phyloP scores from a whole-genome alignment of 2,888 invertebrate species.

The Acrobasis suavella region DNA sequence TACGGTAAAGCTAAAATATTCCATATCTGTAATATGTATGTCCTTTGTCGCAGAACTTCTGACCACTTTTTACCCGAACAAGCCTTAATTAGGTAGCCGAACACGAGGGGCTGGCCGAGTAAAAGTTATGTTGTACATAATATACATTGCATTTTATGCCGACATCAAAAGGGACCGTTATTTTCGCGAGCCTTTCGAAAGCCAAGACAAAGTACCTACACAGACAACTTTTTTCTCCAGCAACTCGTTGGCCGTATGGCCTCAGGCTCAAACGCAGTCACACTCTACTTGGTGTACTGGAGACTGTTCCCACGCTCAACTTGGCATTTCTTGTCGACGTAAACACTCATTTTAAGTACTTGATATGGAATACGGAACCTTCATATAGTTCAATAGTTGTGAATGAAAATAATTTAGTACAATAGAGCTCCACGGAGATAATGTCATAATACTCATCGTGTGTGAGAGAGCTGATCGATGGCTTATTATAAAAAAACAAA shows the following conservation, averaged over 20 bases:
- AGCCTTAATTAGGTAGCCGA: background rate
- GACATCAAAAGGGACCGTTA: constrained; percentile 42
- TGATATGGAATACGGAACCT: background rate
- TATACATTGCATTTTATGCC: constrained; percentile 23
- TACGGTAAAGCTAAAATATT: too few species aligned
- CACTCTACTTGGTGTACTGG: constrained; percentile 39
- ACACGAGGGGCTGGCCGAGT: background rate
- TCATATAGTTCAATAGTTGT: too few species aligned
- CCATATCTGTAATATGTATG: too few species aligned
- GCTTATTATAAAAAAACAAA: too few species aligned
- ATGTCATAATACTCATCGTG: too few species aligned
- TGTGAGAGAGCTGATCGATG: too few species aligned
- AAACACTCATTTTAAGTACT: background rate
- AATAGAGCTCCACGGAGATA: too few species aligned
- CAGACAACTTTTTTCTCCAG: constrained; percentile 49
- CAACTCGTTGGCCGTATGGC: constrained; percentile 53
- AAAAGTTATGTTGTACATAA: constrained; percentile 2
- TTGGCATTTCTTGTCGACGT: constrained; percentile 34
- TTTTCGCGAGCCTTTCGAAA: constrained; percentile 48
- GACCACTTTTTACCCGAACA: background rate
- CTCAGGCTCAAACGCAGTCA: constrained; percentile 50
- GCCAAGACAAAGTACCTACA: constrained; percentile 44
- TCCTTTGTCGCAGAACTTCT: background rate
- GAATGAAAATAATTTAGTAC: too few species aligned
- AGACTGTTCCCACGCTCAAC: constrained; percentile 62